phyloP scores from a whole-genome alignment of 2,113 vertebrate genomes.

The Tyrannus savana region DNA sequence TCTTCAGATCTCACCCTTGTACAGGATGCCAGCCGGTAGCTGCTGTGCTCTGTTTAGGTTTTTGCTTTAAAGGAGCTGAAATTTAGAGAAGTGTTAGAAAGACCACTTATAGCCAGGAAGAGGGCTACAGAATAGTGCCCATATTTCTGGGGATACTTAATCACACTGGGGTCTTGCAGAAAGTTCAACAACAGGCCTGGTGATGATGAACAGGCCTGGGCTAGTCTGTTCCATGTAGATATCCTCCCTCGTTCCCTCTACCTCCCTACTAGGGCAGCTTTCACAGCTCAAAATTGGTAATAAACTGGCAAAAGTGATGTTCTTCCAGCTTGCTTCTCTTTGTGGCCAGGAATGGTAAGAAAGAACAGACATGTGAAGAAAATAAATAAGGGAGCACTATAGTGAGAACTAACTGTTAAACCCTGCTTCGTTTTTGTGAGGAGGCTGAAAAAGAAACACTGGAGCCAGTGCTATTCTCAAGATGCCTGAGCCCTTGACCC shows the following conservation, averaged over 20 bases:
- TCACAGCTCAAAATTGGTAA: background rate
- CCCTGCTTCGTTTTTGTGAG: background rate
- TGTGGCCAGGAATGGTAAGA: background rate
- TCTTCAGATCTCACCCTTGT: background rate
- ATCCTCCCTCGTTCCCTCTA: background rate
- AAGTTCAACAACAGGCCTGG: background rate
- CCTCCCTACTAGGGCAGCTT: background rate
- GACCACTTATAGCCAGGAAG: background rate
- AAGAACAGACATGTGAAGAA: background rate
- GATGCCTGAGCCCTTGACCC: background rate
- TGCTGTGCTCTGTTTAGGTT: background rate
- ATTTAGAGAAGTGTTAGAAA: background rate
- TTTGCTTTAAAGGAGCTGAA: background rate
- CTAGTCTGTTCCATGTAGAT: background rate
- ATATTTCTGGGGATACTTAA: background rate
- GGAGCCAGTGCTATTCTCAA: background rate
- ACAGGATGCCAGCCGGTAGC: background rate
- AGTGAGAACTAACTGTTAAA: background rate
- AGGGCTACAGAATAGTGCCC: background rate
- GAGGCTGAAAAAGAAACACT: background rate
- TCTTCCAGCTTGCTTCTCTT: background rate
- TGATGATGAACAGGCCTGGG: background rate
- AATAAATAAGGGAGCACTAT: slow-evolving; percentile 27
- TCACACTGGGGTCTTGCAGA: background rate
- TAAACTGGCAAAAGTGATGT: background rate